These are phyloP conservation scores for Anoplopoma fimbria DNA, from an alignment of 2,113 vertebrate species.

Conservation along the genomic window DNA sequence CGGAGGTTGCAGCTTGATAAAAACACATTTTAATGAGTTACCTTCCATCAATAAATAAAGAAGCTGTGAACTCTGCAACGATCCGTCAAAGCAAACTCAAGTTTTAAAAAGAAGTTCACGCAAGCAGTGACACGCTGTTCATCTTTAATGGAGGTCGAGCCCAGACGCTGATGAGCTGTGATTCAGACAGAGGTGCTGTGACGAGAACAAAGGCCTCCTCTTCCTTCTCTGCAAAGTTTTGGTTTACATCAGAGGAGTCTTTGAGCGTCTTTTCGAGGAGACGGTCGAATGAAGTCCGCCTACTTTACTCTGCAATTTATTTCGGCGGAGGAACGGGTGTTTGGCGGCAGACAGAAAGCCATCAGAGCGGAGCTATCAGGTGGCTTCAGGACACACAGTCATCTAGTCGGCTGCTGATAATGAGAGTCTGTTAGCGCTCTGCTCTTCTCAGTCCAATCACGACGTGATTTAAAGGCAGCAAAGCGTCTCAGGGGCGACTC, in stretches of 20 bases:
- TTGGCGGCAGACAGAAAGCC: constrained; percentile 46
- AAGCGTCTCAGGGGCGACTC: constrained; percentile 38
- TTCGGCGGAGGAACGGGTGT: constrained; percentile 7
- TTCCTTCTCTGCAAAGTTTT: constrained; percentile 6
- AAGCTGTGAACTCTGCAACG: constrained; percentile 1
- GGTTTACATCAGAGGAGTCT: constrained; percentile 40
- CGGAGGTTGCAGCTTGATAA: too few relatives aligned
- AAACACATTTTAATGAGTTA: too few relatives aligned
- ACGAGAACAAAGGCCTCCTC: constrained; percentile 54
- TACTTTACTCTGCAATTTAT: constrained; percentile 57
- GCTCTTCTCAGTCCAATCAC: constrained; percentile 59
- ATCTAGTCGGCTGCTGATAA: constrained; percentile 45
- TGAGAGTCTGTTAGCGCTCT: constrained; percentile 54
- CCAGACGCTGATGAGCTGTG: constrained; percentile 57
- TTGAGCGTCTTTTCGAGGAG: background rate
- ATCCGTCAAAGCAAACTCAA: constrained; percentile 11
- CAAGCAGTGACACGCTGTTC: constrained; percentile 29
- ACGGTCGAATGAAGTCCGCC: constrained; percentile 48
- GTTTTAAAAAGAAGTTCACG: constrained; percentile 4
- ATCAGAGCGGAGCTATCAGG: constrained; percentile 63
- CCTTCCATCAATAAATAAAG: too few relatives aligned
- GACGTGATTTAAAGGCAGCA: constrained; percentile 59
- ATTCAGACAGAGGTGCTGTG: constrained; percentile 38
- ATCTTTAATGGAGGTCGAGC: constrained; percentile 58
- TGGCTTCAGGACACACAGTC: constrained; percentile 56